Evolutionary conservation across 1,140 invertebrate genomes (phyloP), one percentile per base, ranked within the genome.

Genomic region (Myzus persicae): DNA sequence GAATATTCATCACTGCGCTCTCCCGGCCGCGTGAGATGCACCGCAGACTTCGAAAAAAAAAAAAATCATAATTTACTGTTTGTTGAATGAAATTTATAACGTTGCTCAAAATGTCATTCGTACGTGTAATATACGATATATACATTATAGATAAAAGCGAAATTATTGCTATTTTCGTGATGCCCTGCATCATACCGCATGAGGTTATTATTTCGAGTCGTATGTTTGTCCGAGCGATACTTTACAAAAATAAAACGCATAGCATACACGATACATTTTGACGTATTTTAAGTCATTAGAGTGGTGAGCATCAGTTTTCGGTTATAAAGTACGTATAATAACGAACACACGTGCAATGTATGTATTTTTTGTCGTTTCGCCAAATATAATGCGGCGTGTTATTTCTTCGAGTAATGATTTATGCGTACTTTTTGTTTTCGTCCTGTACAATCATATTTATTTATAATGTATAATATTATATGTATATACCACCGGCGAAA

Each of bases 401-500:
- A 90, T 90, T 90, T 88, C 24, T 90, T 42, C 36, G 46, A 22
- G n/a, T 89, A 51, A 89, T 90, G 51, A 89, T 89, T 89, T 89
- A 89, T 89, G 87, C 46, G 36, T 48, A 48, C n/a, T 51, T 36
- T 90, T 54, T 67, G 59, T 90, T 89, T 89, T 89, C n/a, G 22
- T 38, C 36, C 11, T n/a, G n/a, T 90, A 90, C 51, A 59, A 90
- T 90, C 89, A 40, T 90, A 90, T 59, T 26, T 59, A 90, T 59
- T 67, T 67, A 48, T 82, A 88, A 46, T 48, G n/a, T 88, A 48
- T n/a, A 84, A 84, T 40, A 42, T 84, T 42, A 54, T 40, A 51
- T 40, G 51, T 24, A 54, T 38, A 89, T 38, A 59, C 51, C 24
- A 26, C 38, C 11, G 38, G 31, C 89, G 51, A 40, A 67, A 90